Evolutionary conservation across 2,797 vertebrate genomes (phyloP), one percentile per base, ranked within the genome.

Genomic region (Platalea minor): DNA sequence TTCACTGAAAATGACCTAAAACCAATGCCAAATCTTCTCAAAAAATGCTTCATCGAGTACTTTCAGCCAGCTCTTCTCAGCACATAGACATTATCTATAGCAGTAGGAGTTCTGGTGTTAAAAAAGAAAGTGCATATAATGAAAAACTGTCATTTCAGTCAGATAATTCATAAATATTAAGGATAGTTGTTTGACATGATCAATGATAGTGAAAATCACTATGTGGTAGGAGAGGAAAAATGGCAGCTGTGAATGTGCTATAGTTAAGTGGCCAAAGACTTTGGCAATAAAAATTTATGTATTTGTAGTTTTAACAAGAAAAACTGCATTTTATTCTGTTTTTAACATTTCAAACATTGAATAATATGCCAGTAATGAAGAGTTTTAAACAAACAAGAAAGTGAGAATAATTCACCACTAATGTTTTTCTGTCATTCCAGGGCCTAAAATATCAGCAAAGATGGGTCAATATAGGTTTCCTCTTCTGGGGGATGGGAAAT

Each of bases 151-250:
- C 18, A 1, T 92, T 94, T 93, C 33, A 83, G 57, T 53, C 60
- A 68, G 57, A 78, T 82, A 93, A 83, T 92, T 85, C 50, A 51
- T 89, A 95, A 75, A 74, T 91, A 77, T 83, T 92, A 95, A 94
- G 84, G 37, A 29, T 65, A 41, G 35, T 17, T 46, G 8, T 64
- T 95, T 81, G 29, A 72, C 53, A 16, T 61, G 67, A 89, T 83
- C 75, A 79, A 85, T 48, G 0, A 79, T 70, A 39, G 14, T 74
- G 50, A 89, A 94, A 80, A 80, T 83, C 68, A 56, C 60, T 60
- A 1, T 60, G 13, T 77, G 41, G 26, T 70, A 70, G 24, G 37
- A 89, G 21, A 65, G 60, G 53, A 31, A 79, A 80, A 83, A 83
- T n/a, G 46, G 79, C 60, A 91, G 51, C 61, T 78, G 28, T 21